Percentiles rank a stretch among this genome's conserved stretches.
phyloP scores from a whole-genome alignment of 2,797 vertebrate species.

The Aulostomus chinensis region DNA sequence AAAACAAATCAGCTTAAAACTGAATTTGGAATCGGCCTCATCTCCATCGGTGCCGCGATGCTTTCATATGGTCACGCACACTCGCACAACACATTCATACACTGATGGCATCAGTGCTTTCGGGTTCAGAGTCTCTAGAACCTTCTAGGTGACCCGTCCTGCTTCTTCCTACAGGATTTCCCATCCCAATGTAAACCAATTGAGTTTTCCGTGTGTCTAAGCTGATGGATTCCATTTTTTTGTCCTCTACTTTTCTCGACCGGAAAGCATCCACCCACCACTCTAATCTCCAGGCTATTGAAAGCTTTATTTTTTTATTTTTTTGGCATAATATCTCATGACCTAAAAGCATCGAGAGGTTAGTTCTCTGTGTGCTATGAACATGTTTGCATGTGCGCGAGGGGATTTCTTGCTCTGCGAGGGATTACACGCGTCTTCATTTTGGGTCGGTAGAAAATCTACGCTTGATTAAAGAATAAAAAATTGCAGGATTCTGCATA shows the following conservation, averaged over 20 bases:
- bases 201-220: constrained; percentile 13
- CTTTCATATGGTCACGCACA: too few relatives aligned
- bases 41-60: too few relatives aligned
- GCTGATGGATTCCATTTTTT: constrained; percentile 14
- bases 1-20: too few relatives aligned
- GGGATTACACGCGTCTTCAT: constrained; percentile 46
- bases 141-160: too few relatives aligned
- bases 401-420: constrained; percentile 38
- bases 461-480: too few relatives aligned
- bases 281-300: constrained; percentile 63
- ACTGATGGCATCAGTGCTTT: too few relatives aligned
- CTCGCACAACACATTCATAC: too few relatives aligned
- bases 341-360: constrained; percentile 54
- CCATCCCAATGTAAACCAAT: constrained; percentile 26
- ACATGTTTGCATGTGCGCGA: constrained; percentile 47
- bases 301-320: constrained; percentile 69
- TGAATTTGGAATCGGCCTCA: too few relatives aligned
- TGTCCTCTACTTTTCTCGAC: constrained; percentile 18
- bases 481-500: too few relatives aligned
- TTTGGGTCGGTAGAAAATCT: constrained; percentile 24
- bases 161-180: not conserved
- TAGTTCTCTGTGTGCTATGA: constrained; percentile 33
- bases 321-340: constrained; percentile 65
- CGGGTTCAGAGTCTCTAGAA: too few relatives aligned
- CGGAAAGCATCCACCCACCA: constrained; percentile 37